phyloP scores from a whole-genome alignment of 2,113 vertebrate genomes.

The Cavia porcellus region DNA sequence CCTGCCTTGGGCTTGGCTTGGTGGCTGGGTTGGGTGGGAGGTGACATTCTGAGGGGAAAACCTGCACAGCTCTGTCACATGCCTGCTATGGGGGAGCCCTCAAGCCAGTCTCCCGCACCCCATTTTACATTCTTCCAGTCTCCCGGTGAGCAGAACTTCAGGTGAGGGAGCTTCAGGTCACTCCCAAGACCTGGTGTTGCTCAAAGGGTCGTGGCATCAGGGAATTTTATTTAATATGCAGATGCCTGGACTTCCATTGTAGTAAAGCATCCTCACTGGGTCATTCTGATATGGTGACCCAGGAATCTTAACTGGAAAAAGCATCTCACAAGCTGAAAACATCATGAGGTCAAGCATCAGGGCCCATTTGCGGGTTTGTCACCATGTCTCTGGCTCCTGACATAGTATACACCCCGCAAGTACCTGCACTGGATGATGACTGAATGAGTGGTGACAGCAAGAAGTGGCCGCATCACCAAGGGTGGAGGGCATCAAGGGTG shows the following conservation, averaged over 20 bases:
- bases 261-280: background rate
- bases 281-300: background rate
- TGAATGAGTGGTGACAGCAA: too few relatives aligned
- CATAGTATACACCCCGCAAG: background rate
- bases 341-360: too few relatives aligned
- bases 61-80: background rate
- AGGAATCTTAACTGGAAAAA: too few relatives aligned
- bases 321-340: background rate
- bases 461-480: background rate
- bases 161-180: background rate
- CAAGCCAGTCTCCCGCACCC: background rate
- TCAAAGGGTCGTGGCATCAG: background rate
- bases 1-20: background rate
- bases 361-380: fast-evolving
- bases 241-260: background rate
- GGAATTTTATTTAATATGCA: background rate
- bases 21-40: conserved; percentile 2
- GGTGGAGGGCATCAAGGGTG: background rate
- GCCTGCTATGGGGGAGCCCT: background rate
- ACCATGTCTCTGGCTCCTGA: background rate
- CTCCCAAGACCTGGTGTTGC: background rate
- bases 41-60: background rate
- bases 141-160: background rate
- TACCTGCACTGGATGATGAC: background rate
- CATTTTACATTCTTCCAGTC: background rate